Percentiles rank a stretch among this genome's conserved stretches.
Evolutionary conservation across 2,113 vertebrate genomes (phyloP).

Genomic region (Microcebus murinus): DNA sequence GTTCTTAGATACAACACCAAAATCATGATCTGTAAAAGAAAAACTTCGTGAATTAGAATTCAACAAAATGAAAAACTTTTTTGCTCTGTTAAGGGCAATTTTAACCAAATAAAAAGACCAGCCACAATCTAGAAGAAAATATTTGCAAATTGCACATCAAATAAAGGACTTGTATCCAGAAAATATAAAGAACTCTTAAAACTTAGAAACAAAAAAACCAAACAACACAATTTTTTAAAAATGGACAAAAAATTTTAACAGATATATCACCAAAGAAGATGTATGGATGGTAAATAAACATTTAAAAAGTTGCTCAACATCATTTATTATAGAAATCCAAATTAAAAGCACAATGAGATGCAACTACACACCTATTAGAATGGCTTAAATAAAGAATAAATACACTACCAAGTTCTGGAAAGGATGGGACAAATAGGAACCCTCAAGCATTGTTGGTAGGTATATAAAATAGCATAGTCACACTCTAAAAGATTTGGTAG

Average conservation of each 20-base stretch:
- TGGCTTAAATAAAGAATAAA: background rate
- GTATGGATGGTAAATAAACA: background rate
- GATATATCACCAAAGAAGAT: background rate
- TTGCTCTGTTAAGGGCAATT: background rate
- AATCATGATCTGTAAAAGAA: background rate
- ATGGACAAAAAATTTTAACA: background rate
- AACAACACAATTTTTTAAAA: background rate
- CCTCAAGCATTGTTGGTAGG: background rate
- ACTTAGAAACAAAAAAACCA: background rate
- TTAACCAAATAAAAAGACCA: background rate
- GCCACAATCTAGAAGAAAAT: background rate
- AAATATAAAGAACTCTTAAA: slow-evolving; percentile 1
- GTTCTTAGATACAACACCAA: background rate
- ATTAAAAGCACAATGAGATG: background rate
- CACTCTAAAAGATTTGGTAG: background rate
- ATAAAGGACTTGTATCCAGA: background rate
- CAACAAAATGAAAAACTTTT: background rate
- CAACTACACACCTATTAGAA: background rate
- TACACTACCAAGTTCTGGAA: background rate
- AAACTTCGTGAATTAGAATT: background rate
- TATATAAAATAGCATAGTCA: background rate
- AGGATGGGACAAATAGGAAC: background rate
- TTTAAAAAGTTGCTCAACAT: background rate
- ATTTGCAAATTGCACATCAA: background rate
- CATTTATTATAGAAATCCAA: background rate